phyloP scores from a whole-genome alignment of 2,888 invertebrate species.

The Pyrrhosoma nymphula region DNA sequence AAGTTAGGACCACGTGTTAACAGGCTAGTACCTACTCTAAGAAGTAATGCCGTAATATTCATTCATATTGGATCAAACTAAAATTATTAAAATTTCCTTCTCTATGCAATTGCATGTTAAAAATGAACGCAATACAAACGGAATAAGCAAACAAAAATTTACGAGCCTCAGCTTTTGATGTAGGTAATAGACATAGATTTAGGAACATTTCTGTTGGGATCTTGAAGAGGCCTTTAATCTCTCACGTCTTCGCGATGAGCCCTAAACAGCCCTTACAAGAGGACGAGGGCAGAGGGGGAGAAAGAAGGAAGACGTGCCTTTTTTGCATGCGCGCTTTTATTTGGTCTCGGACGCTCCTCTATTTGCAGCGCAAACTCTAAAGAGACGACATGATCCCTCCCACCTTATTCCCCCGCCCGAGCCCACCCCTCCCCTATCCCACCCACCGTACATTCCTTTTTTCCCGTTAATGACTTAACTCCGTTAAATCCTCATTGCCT shows the following conservation, averaged over 20 bases:
- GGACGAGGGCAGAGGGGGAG: neutral
- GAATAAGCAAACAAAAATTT: too few species aligned
- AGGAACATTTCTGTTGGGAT: neutral
- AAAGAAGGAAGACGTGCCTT: neutral
- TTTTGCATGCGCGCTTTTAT: neutral
- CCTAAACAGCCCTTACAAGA: neutral
- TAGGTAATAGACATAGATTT: neutral
- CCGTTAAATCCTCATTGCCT: neutral
- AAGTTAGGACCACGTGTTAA: too few species aligned
- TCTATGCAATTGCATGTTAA: too few species aligned
- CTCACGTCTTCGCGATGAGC: neutral
- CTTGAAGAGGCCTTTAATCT: too few species aligned
- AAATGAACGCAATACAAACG: too few species aligned
- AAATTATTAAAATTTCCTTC: too few species aligned
- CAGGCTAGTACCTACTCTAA: too few species aligned
- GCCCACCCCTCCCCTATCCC: neutral
- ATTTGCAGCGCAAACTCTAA: constrained; percentile 13
- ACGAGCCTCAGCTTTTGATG: neutral
- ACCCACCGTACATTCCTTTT: neutral
- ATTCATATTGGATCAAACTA: too few species aligned
- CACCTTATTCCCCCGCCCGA: neutral
- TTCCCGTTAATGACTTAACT: neutral
- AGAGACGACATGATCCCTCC: neutral
- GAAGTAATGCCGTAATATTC: too few species aligned
- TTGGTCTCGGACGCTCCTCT: constrained; percentile 21